phyloP scores from a whole-genome alignment of 1,140 invertebrate species.

The Ceratina australensis region DNA sequence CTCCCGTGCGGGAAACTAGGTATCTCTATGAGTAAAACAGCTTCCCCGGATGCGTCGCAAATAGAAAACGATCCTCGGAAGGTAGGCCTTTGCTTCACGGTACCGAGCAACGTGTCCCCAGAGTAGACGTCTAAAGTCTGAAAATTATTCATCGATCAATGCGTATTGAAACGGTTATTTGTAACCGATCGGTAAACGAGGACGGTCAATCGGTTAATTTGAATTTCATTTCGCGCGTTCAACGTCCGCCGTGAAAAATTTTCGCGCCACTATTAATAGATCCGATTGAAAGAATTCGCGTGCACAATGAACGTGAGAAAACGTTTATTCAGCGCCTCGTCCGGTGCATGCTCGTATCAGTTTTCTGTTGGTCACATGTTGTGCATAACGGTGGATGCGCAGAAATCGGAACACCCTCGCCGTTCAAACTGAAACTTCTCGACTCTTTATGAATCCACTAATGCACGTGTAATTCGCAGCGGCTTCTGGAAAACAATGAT shows the following conservation, averaged over 20 bases:
- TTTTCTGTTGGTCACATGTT: not conserved
- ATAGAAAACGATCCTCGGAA: conserved; percentile 88
- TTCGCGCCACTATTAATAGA: not conserved
- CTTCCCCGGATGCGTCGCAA: conserved; percentile 87
- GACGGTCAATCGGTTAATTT: not conserved
- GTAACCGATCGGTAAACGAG: not conserved
- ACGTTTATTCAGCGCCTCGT: conserved; percentile 4
- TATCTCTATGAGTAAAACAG: conserved; percentile 90
- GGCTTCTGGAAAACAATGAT: too few species aligned
- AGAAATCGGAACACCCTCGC: not conserved
- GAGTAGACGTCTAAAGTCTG: conserved; percentile 62
- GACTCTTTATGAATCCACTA: not conserved
- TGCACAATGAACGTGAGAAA: conserved; percentile 7
- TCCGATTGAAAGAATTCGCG: not conserved
- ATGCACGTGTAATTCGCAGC: too few species aligned
- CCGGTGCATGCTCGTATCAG: not conserved
- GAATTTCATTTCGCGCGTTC: not conserved
- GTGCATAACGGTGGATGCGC: not conserved
- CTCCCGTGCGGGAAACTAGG: conserved; percentile 91
- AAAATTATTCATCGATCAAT: conserved; percentile 12
- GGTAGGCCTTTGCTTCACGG: conserved; percentile 92
- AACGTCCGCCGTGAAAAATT: not conserved
- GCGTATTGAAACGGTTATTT: not conserved
- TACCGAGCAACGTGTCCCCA: conserved; percentile 85
- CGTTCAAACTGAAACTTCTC: not conserved